These are phyloP conservation scores for Megalurothrips usitatus DNA, from an alignment of 2,888 invertebrate species.

Conservation along the genomic window DNA sequence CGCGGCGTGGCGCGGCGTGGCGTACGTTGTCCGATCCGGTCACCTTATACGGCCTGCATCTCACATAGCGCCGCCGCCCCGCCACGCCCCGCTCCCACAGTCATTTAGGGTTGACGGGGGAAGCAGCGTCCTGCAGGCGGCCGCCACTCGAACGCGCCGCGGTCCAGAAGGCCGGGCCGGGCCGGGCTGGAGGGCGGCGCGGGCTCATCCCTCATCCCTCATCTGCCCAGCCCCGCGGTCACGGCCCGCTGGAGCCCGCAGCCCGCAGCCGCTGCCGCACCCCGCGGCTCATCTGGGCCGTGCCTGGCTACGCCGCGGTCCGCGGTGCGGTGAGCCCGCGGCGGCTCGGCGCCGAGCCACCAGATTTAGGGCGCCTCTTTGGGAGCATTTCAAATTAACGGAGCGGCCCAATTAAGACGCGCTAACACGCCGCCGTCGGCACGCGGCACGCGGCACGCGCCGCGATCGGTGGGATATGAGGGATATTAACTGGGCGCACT, in stretches of 20 bases:
- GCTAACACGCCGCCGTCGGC: neutral
- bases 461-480: neutral
- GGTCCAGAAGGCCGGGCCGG: neutral
- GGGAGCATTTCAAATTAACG: conserved; percentile 10
- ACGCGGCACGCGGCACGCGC: neutral
- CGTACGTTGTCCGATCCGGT: neutral
- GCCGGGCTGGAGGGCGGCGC: neutral
- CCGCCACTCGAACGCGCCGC: neutral
- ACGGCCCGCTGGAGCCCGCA: neutral
- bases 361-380: neutral
- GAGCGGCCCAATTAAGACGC: neutral
- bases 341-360: neutral
- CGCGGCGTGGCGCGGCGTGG: neutral
- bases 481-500: neutral
- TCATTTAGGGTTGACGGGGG: neutral
- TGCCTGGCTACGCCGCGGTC: too few species aligned
- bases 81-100: neutral
- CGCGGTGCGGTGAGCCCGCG: neutral
- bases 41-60: conserved; percentile 23
- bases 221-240: neutral
- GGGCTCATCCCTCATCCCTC: neutral
- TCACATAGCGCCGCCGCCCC: neutral
- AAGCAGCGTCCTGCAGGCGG: neutral
- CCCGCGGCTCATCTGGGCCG: neutral
- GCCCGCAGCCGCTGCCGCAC: too few species aligned